Conservation (phyloP, 2,113 vertebrate species). For the Gopherus evgoodei region DNA sequence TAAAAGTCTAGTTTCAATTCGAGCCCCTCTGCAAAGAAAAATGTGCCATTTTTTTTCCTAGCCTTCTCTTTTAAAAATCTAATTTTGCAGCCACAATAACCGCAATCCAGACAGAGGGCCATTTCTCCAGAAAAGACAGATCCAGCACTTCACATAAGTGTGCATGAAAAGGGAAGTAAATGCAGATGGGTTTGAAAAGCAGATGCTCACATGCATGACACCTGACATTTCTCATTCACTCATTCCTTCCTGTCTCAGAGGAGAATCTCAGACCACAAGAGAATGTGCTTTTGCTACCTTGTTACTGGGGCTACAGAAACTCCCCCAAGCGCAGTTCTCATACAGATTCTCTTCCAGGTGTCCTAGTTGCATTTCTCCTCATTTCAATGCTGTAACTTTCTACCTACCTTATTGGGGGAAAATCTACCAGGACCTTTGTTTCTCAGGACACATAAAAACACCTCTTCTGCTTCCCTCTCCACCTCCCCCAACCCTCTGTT, state of each 20-base stretch:
- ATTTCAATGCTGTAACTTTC: not conserved
- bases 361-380: not conserved
- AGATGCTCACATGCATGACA: not conserved
- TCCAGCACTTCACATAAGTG: not conserved
- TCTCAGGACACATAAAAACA: not conserved
- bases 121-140: not conserved
- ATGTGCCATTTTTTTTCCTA: not conserved
- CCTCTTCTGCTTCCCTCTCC: not conserved
- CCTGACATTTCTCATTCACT: not conserved
- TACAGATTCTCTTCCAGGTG: not conserved
- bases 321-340: not conserved
- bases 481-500: not conserved
- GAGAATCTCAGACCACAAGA: not conserved
- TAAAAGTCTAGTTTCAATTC: not conserved
- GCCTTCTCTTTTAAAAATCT: not conserved
- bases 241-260: not conserved
- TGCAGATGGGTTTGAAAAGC: too few species aligned
- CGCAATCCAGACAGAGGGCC: not conserved
- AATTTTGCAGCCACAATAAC: not conserved
- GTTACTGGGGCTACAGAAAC: rapidly evolving
- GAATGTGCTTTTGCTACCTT: not conserved
- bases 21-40: not conserved
- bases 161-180: not conserved
- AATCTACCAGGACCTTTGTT: not conserved
- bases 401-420: not conserved